Percentiles rank a stretch among this genome's conserved stretches.
phyloP scores from a whole-genome alignment of 2,113 vertebrate genomes.

The Catharus bicknelli region DNA sequence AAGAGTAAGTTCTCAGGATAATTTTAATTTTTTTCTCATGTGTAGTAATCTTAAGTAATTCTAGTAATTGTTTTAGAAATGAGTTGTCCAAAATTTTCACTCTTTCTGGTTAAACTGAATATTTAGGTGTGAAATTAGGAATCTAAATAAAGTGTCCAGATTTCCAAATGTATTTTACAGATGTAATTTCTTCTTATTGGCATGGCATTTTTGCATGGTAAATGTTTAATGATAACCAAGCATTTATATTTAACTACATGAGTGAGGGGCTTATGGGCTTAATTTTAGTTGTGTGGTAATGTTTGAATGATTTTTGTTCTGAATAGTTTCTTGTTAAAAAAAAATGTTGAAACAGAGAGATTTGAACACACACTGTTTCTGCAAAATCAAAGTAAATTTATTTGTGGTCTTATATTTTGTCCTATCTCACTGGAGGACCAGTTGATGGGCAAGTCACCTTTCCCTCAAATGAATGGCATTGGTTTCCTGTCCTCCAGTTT shows the following conservation, averaged over 20 bases:
- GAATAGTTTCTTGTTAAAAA: not conserved
- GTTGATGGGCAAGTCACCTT: not conserved
- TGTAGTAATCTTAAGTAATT: not conserved
- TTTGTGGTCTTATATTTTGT: not conserved
- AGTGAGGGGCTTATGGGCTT: not conserved
- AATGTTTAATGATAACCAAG: not conserved
- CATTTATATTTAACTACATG: not conserved
- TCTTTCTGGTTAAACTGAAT: not conserved
- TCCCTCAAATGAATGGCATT: not conserved
- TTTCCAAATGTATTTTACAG: not conserved
- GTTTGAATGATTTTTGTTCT: not conserved
- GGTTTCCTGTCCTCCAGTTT: not conserved
- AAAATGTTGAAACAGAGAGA: not conserved
- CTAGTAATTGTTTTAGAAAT: not conserved
- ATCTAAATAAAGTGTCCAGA: not conserved
- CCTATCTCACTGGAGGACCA: not conserved
- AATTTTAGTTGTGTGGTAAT: not conserved
- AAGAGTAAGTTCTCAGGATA: not conserved
- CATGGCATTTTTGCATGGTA: not conserved
- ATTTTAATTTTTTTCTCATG: not conserved
- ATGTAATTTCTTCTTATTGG: not conserved
- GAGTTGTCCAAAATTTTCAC: not conserved
- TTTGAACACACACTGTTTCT: not conserved
- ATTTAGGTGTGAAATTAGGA: not conserved
- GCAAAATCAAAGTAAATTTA: not conserved